These are phyloP conservation scores for Peromyscus attwateri DNA, from an alignment of 2,797 vertebrate species.

Conservation along the genomic window DNA sequence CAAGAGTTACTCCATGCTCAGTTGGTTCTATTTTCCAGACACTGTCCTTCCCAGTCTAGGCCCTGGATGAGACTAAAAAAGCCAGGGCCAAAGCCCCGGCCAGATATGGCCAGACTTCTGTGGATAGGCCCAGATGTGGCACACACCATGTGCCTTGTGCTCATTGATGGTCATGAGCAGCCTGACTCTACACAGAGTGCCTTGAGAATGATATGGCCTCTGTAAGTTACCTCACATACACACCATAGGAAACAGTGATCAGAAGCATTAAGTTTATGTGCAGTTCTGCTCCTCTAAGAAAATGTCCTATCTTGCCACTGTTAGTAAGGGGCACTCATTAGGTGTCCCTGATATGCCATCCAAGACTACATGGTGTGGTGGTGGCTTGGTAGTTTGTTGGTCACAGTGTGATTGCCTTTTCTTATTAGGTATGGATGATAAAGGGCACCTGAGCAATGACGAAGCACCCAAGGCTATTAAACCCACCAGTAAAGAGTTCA, in stretches of 20 bases:
- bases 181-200: background rate
- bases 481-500: slow-evolving; percentile 93
- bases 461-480: slow-evolving; percentile 89
- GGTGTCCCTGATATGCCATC: background rate
- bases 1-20: background rate
- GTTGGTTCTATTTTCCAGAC: background rate
- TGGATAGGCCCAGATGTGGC: background rate
- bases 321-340: background rate
- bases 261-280: background rate
- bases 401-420: background rate
- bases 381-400: no score
- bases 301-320: rapidly evolving
- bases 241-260: background rate
- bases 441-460: slow-evolving; percentile 87
- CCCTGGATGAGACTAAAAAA: background rate
- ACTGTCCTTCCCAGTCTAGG: background rate
- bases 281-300: background rate
- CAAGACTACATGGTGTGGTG: background rate
- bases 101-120: background rate
- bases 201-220: no score
- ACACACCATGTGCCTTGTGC: rapidly evolving
- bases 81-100: background rate
- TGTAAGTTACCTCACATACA: background rate
- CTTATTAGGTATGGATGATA: slow-evolving; percentile 86
- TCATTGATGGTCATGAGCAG: background rate